Evolutionary conservation across 1,140 invertebrate species (phyloP), one percentile per base, ranked within the genome.

Genomic region (Hestina assimilis): DNA sequence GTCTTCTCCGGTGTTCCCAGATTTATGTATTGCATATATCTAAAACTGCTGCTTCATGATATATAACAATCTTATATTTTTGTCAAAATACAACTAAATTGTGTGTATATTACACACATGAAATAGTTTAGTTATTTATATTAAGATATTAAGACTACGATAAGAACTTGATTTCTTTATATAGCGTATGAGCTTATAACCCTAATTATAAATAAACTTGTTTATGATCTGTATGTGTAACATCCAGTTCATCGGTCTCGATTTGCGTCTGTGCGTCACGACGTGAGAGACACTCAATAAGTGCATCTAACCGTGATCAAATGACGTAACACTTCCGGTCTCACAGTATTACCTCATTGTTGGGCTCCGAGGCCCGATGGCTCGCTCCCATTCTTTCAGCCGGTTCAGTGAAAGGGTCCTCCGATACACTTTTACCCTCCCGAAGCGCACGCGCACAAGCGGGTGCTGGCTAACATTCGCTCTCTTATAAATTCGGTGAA

Each of bases 401-500:
- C 69, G 54, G 63, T 72, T 63, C 79, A 83, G 84, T 87, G 84
- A 87, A 87, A 87, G 84, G 84, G 84, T 87, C 75, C 79, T 80
- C 76, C 59, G 75, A 73, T 83, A 82, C 62, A 81, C 81, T 82
- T 80, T 84, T 84, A 83, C 84, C 84, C 82, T 86, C 77, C 72
- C 67, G 73, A 65, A 46, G 63, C 56, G 61, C 57, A 61, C 28
- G 63, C 70, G 43, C 45, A 11, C 40, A 47, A 55, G 58, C 78
- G 77, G 74, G 75, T 74, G 77, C 69, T 59, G 59, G 59, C 68
- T 43, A 63, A 66, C 67, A 60, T 55, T 62, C 73, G 58, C 73
- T 75, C 65, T 72, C 84, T 76, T 87, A 87, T 87, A 87, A 87
- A 87, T 86, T 86, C 72, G 79, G 79, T 81, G 84, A 80, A 83